phyloP scores from a whole-genome alignment of 2,888 invertebrate genomes.

The Eupithecia subfuscata region DNA sequence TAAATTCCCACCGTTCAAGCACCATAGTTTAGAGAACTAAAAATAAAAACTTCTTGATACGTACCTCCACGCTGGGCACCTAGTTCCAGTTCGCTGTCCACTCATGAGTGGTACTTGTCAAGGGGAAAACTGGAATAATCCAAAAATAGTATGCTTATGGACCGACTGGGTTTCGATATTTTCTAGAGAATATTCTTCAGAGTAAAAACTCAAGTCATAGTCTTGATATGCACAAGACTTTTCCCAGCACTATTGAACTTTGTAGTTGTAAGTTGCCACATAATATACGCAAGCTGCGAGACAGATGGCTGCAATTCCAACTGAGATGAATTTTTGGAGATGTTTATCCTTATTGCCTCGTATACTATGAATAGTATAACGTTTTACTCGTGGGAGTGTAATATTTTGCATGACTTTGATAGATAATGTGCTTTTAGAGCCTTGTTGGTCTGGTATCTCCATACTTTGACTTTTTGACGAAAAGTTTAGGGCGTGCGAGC shows the following conservation, averaged over 20 bases:
- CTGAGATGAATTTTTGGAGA: conserved; percentile 46
- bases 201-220: conserved; percentile 6
- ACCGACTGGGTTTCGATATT: neutral
- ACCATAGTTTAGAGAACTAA: no score
- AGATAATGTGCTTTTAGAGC: conserved; percentile 18
- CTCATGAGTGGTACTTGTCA: no score
- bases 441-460: neutral
- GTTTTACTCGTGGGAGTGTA: conserved; percentile 28
- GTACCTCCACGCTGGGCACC: no score
- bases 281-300: conserved; percentile 39
- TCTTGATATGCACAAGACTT: neutral
- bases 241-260: conserved; percentile 34
- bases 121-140: no score
- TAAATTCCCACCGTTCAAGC: no score
- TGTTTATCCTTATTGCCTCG: conserved; percentile 47
- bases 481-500: neutral
- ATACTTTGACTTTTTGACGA: neutral
- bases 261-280: conserved; percentile 37
- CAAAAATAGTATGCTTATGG: neutral
- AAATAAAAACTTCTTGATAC: no score
- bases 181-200: neutral
- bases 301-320: conserved; percentile 45
- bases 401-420: conserved; percentile 14
- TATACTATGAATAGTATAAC: conserved; percentile 43
- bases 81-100: no score